Base-by-base conservation (phyloP, 2,888 invertebrate genomes). In the Patella ulyssiponensis region DNA sequence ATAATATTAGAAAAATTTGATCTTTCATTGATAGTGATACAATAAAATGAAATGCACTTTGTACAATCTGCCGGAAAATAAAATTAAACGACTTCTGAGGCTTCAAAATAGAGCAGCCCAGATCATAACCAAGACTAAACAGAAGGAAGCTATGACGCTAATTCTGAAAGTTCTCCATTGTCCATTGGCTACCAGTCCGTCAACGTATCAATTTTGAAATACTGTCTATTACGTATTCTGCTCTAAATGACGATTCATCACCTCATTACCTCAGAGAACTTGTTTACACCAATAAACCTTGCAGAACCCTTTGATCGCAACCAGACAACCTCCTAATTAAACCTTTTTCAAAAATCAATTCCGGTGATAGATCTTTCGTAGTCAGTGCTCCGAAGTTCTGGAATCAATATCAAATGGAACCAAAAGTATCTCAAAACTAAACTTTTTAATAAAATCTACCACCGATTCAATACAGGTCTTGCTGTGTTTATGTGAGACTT, bases 121-220 rank as follows among this genome's bases (percentile, higher is more conserved):
- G n/a, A 74, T 74, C 20, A 58, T 56, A 23, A 56, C 74, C 44
- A n/a, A 15, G 54, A 73, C 73, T 33, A 56, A 12, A 33, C 53
- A n/a, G 33, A 52, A 33, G 3, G 23, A 20, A 20, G 12, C 33
- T 56, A 58, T 73, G 17, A 56, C n/a, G 7, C 54, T 33, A 23
- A 58, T 74, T 14, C 64, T 74, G 23, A 56, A 27, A 14, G 27
- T n/a, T n/a, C n/a, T n/a, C n/a, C n/a, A 54, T 44, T 52, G n/a
- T 74, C 33, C 74, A 74, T 58, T 74, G 73, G 73, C 73, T 73
- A 27, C 54, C 73, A 17, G 33, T 73, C 33, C 23, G 1, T 7
- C 23, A 54, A 20, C 12, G 58, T 33, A 58, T 58, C 4, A 56
- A 73, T 15, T 73, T 15, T 56, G 58, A 58, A 33, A 23, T 74